These are phyloP conservation scores for Laupala kohalensis DNA, from an alignment of 1,140 invertebrate species.

Conservation along the genomic window DNA sequence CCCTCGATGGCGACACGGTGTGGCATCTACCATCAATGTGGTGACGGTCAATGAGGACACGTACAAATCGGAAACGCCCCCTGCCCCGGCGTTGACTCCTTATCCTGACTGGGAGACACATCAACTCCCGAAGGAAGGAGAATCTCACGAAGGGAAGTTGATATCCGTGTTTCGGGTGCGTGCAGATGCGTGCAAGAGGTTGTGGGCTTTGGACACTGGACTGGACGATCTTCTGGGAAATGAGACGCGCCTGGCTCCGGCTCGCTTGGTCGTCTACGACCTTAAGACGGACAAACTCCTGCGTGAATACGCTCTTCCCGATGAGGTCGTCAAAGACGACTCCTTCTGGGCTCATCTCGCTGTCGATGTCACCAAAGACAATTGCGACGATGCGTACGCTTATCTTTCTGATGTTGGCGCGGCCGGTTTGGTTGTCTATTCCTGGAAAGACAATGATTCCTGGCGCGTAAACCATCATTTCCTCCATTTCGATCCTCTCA, in stretches of 20 bases:
- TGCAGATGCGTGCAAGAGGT: constrained; percentile 52
- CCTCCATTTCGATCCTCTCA: constrained; percentile 65
- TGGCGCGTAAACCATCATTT: constrained; percentile 65
- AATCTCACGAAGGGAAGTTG: neutral
- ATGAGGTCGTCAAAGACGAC: constrained; percentile 40
- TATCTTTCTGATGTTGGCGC: constrained; percentile 60
- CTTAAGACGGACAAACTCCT: constrained; percentile 54
- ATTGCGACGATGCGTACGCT: constrained; percentile 55
- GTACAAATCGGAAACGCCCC: neutral
- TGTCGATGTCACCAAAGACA: constrained; percentile 48
- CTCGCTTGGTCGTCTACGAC: constrained; percentile 56
- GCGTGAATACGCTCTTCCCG: constrained; percentile 47
- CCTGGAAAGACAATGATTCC: constrained; percentile 51
- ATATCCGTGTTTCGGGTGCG: constrained; percentile 51
- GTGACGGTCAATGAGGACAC: constrained; percentile 22
- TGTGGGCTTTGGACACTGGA: constrained; percentile 66
- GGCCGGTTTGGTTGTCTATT: constrained; percentile 63
- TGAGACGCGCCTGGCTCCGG: constrained; percentile 40
- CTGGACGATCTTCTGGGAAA: constrained; percentile 53
- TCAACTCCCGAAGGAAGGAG: neutral
- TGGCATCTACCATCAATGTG: constrained; percentile 54
- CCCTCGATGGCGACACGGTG: constrained; percentile 60
- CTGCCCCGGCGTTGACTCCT: neutral
- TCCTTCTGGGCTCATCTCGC: constrained; percentile 64
- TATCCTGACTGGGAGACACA: neutral